Evolutionary conservation across 2,888 invertebrate genomes (phyloP).

Genomic region (Erannis defoliaria): DNA sequence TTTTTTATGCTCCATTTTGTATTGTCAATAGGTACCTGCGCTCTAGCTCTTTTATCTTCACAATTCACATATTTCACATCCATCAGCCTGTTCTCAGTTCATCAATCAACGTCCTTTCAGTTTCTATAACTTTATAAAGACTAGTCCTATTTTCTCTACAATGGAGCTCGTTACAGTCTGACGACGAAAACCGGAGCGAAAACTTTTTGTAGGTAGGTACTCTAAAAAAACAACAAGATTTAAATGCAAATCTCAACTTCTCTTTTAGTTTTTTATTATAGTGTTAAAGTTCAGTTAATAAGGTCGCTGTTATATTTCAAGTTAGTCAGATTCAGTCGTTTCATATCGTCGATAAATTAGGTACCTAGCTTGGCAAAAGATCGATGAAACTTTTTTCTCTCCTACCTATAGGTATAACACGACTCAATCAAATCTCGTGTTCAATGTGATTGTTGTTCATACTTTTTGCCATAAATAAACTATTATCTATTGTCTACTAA

Average conservation of each 20-base stretch:
- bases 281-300: too few species aligned
- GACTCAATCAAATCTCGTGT: too few species aligned
- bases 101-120: slow-evolving; percentile 48
- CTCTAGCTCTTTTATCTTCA: slow-evolving; percentile 7
- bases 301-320: too few species aligned
- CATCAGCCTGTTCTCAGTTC: slow-evolving; percentile 43
- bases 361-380: too few species aligned
- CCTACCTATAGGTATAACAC: too few species aligned
- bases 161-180: slow-evolving; percentile 62
- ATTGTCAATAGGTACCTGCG: neutral
- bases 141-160: slow-evolving; percentile 49
- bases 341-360: too few species aligned
- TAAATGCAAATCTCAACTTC: slow-evolving; percentile 6
- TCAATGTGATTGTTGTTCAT: too few species aligned
- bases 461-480: too few species aligned
- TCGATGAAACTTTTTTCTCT: too few species aligned
- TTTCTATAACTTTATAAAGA: slow-evolving; percentile 40
- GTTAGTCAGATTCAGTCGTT: too few species aligned
- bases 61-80: slow-evolving; percentile 1
- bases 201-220: slow-evolving; percentile 25
- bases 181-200: slow-evolving; percentile 51
- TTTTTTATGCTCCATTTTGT: neutral
- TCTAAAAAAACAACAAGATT: slow-evolving; percentile 3
- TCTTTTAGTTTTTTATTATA: neutral
- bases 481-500: too few species aligned